Evolutionary conservation across 2,888 invertebrate species (phyloP), one percentile per base, ranked within the genome.

Genomic region (Oxyteleia sp.): DNA sequence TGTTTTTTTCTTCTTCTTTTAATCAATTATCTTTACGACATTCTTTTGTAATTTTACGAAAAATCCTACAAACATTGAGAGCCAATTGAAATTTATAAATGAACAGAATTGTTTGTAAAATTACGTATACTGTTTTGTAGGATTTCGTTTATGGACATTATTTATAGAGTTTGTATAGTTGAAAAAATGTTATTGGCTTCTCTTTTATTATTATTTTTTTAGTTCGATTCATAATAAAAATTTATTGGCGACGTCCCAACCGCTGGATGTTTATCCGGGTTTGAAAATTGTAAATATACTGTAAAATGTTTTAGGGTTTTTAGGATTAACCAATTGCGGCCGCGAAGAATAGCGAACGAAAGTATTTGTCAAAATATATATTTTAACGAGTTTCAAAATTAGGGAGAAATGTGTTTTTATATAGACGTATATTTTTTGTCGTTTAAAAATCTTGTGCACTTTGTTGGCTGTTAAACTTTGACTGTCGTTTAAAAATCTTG

Each of bases 261-360:
- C 59, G 47, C 32, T 75, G 47, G 49, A 72, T 16, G 15, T 45
- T 11, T 15, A 43, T 69, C 71, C 59, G 15, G 66, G 55, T 47
- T 57, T 75, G 71, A 75, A 84, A 85, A 80, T 80, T 87, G 86
- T 85, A 85, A 84, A 86, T 85, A 84, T 55, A 78, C 71, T 86
- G 84, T 84, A 84, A 82, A 85, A 84, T 84, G 64, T 74, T 71
- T 76, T 80, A 83, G 63, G 23, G 41, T 86, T 61, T 72, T 61
- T 38, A 59, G 41, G 38, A 61, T 55, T 45, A 69, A 57, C 18
- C 26, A 43, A 35, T 55, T 75, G 49, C 49, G 82, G 49, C 51
- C 61, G 69, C 76, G 64, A 82, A n/a, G n/a, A 71, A 15, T 18
- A 61, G 10, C 20, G 15, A 11, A 11, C 18, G 11, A 53, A 53